A percentile compares a stretch with the other conserved stretches of the same genome.
Evolutionary conservation across 1,140 invertebrate species (phyloP).

Genomic region (Acromyrmex heyeri): DNA sequence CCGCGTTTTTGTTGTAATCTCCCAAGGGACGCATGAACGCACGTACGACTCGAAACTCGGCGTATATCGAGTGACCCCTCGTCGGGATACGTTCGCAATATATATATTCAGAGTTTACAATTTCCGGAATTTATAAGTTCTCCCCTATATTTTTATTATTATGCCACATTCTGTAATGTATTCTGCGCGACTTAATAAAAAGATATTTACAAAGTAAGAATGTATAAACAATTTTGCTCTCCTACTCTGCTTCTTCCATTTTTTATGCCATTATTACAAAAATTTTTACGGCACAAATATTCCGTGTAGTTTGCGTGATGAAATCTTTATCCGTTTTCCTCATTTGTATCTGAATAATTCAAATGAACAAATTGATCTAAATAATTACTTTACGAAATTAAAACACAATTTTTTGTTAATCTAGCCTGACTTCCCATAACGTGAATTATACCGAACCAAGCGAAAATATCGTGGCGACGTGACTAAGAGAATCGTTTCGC

Average conservation of each 20-base stretch:
- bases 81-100: slow-evolving; percentile 52
- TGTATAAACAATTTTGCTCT: not conserved
- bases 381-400: not conserved
- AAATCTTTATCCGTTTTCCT: not conserved
- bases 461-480: not conserved
- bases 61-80: slow-evolving; percentile 52
- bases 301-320: not conserved
- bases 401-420: not conserved
- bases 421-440: not conserved
- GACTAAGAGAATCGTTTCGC: slow-evolving; percentile 3
- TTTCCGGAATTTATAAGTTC: slow-evolving; percentile 54
- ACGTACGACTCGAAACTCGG: slow-evolving; percentile 59
- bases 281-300: not conserved
- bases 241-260: not conserved
- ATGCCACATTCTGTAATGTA: slow-evolving; percentile 34
- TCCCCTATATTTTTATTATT: slow-evolving; percentile 29
- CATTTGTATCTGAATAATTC: not conserved
- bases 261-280: not conserved
- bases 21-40: slow-evolving; percentile 53
- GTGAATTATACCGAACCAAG: not conserved
- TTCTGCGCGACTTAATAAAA: slow-evolving; percentile 50
- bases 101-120: slow-evolving; percentile 50
- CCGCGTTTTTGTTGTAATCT: slow-evolving; percentile 72
- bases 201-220: slow-evolving; percentile 7
- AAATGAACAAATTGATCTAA: not conserved